phyloP scores from a whole-genome alignment of 2,797 vertebrate genomes.

The Leptodactylus fallax region DNA sequence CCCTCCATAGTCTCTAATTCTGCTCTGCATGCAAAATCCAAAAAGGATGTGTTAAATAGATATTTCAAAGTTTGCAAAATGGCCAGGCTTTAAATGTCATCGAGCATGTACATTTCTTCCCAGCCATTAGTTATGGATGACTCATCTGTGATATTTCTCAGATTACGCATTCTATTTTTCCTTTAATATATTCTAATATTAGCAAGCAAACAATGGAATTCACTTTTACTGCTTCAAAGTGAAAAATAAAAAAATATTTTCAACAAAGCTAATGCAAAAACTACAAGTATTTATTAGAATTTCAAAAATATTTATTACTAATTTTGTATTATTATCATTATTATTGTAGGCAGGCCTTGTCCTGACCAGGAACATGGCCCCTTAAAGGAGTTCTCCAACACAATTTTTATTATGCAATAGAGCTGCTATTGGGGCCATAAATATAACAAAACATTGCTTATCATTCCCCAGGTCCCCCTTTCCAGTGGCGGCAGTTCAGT shows the following conservation, averaged over 20 bases:
- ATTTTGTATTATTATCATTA: too few relatives aligned
- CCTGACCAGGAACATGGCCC: too few relatives aligned
- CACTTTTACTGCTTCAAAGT: background rate
- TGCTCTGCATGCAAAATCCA: constrained; percentile 47
- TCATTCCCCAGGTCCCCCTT: too few relatives aligned
- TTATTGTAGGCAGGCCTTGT: too few relatives aligned
- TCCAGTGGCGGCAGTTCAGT: too few relatives aligned
- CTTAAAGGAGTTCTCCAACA: too few relatives aligned
- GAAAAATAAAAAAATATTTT: background rate
- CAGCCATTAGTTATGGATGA: constrained; percentile 63
- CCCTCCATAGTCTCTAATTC: constrained; percentile 51
- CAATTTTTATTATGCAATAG: too few relatives aligned
- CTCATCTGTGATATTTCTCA: constrained; percentile 58
- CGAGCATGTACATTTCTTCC: constrained; percentile 52
- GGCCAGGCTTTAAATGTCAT: constrained; percentile 57
- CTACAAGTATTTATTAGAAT: too few relatives aligned
- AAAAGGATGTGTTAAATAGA: constrained; percentile 52
- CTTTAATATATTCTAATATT: constrained; percentile 15
- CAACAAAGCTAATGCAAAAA: too few relatives aligned
- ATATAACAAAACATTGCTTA: too few relatives aligned
- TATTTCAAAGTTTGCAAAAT: constrained; percentile 58
- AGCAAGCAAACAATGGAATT: background rate
- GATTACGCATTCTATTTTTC: constrained; percentile 50
- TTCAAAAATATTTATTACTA: too few relatives aligned
- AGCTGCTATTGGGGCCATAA: too few relatives aligned